Conservation (phyloP, 1,140 invertebrate genomes). For the Cydia splendana region DNA sequence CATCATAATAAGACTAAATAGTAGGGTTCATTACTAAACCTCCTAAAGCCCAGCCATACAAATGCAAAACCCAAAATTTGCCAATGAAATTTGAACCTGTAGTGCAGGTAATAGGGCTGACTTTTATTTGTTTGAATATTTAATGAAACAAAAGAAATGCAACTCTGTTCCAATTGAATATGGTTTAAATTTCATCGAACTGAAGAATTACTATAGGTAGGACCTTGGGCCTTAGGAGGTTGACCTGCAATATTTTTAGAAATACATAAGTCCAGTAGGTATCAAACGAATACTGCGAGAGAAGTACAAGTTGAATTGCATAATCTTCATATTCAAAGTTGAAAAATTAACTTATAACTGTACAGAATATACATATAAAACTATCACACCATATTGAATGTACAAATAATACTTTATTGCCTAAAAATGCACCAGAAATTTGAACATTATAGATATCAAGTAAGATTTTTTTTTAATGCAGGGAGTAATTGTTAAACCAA, state of each 20-base stretch:
- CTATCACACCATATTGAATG: conserved; percentile 14
- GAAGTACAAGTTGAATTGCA: conserved; percentile 16
- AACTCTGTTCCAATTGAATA: no score
- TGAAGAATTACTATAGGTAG: no score
- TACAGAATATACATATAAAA: conserved; percentile 18
- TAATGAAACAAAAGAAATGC: no score
- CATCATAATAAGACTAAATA: conserved; percentile 20
- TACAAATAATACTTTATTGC: conserved; percentile 26
- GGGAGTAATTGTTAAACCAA: conserved; percentile 4
- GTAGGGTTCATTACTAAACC: background rate
- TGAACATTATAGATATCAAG: background rate
- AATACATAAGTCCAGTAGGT: conserved; percentile 17
- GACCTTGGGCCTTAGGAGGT: no score
- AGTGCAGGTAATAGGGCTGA: no score
- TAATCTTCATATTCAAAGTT: conserved; percentile 4
- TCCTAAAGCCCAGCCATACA: background rate
- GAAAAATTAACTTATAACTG: conserved; percentile 1
- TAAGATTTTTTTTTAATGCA: conserved; percentile 19
- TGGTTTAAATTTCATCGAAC: no score
- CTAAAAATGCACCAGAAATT: conserved; percentile 14
- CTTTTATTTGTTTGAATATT: no score
- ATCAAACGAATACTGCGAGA: background rate
- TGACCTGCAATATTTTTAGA: background rate
- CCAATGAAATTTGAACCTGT: no score
- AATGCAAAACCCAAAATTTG: no score